phyloP scores from a whole-genome alignment of 2,113 vertebrate species.

The Cyanoramphus novaezelandiae region DNA sequence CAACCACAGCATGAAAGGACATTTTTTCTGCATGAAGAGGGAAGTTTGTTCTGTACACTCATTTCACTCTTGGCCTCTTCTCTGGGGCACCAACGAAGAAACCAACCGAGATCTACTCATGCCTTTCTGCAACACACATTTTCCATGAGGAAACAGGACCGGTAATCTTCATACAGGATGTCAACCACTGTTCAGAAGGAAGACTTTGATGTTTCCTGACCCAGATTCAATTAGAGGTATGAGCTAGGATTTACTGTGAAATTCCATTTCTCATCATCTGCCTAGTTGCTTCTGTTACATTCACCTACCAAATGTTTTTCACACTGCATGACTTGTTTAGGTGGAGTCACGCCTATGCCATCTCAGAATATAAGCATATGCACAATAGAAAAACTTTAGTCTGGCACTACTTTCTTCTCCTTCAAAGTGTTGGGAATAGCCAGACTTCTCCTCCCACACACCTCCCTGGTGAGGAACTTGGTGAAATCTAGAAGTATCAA shows the following conservation, averaged over 20 bases:
- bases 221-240: not conserved
- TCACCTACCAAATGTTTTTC: constrained; percentile 38
- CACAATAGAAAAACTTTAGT: constrained; percentile 37
- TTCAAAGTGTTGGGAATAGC: not conserved
- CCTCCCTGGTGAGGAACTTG: not conserved
- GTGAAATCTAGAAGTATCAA: not conserved
- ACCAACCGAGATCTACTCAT: not conserved
- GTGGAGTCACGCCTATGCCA: not conserved
- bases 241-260: not conserved
- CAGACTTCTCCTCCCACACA: not conserved
- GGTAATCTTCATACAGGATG: not conserved
- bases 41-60: not conserved
- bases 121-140: not conserved
- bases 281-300: not conserved
- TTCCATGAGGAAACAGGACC: not conserved
- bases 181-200: not conserved
- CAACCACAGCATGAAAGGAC: not conserved
- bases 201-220: not conserved
- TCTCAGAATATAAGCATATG: not conserved
- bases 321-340: constrained; percentile 3
- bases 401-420: constrained; percentile 18
- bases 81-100: not conserved
- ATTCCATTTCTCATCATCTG: not conserved
- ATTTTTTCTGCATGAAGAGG: not conserved
- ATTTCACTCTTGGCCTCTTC: not conserved